Evolutionary conservation across 1,140 invertebrate genomes (phyloP).

Genomic region (Dreissena polymorpha): DNA sequence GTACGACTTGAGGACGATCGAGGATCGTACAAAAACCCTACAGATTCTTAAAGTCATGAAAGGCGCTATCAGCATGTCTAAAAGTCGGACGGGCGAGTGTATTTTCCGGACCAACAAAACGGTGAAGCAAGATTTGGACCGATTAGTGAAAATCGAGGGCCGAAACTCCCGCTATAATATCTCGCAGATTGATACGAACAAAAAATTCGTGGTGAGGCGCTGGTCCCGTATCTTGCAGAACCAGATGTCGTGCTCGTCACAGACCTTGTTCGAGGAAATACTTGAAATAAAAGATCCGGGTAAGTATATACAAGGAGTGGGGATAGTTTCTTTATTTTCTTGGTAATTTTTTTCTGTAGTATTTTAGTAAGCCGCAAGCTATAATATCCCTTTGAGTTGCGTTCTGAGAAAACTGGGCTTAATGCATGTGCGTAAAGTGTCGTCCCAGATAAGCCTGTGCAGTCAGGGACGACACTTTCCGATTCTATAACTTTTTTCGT

Average conservation of each 20-base stretch:
- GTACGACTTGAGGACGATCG: slow-evolving; percentile 53
- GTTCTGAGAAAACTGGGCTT: no score
- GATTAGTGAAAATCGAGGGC: slow-evolving; percentile 48
- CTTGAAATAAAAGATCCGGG: slow-evolving; percentile 11
- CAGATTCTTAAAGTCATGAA: slow-evolving; percentile 61
- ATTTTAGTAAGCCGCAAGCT: no score
- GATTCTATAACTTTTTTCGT: no score
- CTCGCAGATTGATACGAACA: slow-evolving; percentile 55
- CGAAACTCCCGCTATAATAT: slow-evolving; percentile 37
- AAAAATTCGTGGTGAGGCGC: slow-evolving; percentile 55
- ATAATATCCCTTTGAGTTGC: no score
- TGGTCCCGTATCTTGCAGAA: slow-evolving; percentile 62
- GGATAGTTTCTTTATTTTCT: no score
- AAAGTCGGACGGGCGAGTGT: slow-evolving; percentile 60
- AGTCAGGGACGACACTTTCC: no score
- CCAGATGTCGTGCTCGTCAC: slow-evolving; percentile 52
- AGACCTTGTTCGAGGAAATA: slow-evolving; percentile 51
- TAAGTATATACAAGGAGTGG: not conserved
- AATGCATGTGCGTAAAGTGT: no score
- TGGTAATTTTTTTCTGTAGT: no score
- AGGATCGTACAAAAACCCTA: slow-evolving; percentile 53
- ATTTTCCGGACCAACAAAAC: slow-evolving; percentile 62
- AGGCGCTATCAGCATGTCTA: slow-evolving; percentile 61
- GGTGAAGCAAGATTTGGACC: slow-evolving; percentile 57
- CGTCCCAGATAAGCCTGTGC: no score